Base-by-base conservation (phyloP, 1,140 invertebrate species). In the Atta colombica region DNA sequence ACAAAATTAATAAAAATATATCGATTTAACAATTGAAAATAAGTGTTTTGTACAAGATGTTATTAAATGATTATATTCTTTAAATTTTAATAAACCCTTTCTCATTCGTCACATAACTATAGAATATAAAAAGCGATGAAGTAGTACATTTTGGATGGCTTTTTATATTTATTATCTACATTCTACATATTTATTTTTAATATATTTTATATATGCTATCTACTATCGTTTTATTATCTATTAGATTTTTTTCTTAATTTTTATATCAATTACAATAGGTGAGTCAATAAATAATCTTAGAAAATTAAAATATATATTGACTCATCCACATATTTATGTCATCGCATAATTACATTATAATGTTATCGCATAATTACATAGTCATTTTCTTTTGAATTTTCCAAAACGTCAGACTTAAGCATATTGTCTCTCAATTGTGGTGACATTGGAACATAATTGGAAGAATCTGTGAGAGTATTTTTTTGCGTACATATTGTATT, bases 381-480 rank as follows among this genome's bases (percentile, higher is more conserved):
- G 74, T 94, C 89, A 69, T 93, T 92, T 84, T 95, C 94, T 74
- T 92, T 88, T 35, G 80, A 86, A 21, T 88, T 72, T 63, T 91
- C 89, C 74, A 92, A 88, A n/a, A 88, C 81, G 31, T 93, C 80
- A 6, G 91, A 78, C 55, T 93, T 88, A 18, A 87, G 85, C 6
- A 91, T 25, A 6, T 89, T 89, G 21, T 94, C 92, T 60, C 92
- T 92, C 14, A 93, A 74, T 80, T 94, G 89, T 1, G 95, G 94
- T 16, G 93, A 95, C 95, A 95, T 95, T 2, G 93, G 91, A 61
- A 95, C 94, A 53, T 95, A 95, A 80, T 94, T 94, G 3, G 93
- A 94, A 58, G 92, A 90, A 12, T 95, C 93, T 3, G 89, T 58
- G 0, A 72, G 2, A 55, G 3, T 16, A 74, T 4, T 61, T 66